Percentiles rank a stretch among this genome's conserved stretches.
phyloP scores from a whole-genome alignment of 2,888 invertebrate genomes.

The Sphecodes monilicornis region DNA sequence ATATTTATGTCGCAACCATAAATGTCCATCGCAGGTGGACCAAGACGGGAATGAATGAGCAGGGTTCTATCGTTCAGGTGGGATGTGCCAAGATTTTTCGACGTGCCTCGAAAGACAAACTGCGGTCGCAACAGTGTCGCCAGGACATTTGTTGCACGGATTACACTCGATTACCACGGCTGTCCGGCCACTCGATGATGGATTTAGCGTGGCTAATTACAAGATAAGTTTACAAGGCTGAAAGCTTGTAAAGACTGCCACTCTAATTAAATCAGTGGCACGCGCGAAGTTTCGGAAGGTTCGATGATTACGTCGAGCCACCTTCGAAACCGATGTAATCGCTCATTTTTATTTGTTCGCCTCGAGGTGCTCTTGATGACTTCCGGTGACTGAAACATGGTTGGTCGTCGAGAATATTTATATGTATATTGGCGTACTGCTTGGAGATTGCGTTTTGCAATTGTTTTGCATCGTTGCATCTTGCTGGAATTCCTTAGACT shows the following conservation, averaged over 20 bases:
- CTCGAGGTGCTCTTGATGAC: not conserved
- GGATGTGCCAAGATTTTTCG: constrained; percentile 59
- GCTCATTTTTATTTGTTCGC: not conserved
- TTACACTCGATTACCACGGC: not conserved
- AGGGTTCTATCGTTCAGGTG: not conserved
- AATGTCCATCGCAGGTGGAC: constrained; percentile 25
- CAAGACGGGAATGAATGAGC: constrained; percentile 48
- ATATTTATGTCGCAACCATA: not conserved
- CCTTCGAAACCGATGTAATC: not conserved
- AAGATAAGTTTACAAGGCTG: not conserved
- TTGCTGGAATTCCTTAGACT: not conserved
- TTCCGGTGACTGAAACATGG: not conserved
- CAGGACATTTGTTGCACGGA: constrained; percentile 18
- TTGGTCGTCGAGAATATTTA: not conserved
- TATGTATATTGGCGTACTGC: not conserved
- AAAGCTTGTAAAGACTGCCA: not conserved
- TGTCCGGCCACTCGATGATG: not conserved
- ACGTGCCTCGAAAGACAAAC: constrained; percentile 54
- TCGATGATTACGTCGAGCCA: not conserved
- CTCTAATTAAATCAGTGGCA: not conserved
- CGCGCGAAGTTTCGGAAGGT: not conserved
- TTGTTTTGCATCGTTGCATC: not conserved
- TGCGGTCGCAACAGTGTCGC: constrained; percentile 38
- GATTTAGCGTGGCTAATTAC: constrained; percentile 43
- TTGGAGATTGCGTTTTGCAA: not conserved